Evolutionary conservation across 2,113 vertebrate genomes (phyloP), one percentile per base, ranked within the genome.

Genomic region (Albula glossodonta): DNA sequence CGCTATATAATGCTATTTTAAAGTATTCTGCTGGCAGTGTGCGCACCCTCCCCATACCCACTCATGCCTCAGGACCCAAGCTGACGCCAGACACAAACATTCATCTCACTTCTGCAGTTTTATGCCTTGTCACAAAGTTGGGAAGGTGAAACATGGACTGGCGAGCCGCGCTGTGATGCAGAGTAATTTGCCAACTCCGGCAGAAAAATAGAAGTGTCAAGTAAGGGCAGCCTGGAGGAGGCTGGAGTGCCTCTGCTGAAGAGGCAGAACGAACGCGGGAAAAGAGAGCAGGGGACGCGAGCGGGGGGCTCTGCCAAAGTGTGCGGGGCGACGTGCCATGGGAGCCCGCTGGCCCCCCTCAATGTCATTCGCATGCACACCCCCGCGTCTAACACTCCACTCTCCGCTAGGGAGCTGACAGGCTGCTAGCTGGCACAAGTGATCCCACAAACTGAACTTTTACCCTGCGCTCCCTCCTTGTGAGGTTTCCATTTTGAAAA

Each of bases 101-200:
- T 89, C 53, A 88, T 90, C 89, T 91, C 80, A 74, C 89, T 88
- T 85, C 82, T 80, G 83, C 83, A 19, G 83, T 74, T 48, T 81
- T 66, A 80, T 85, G 84, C 83, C 81, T 63, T 50, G 53, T 83
- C 83, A 77, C 57, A 51, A 80, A 82, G 83, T 86, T 53, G 10
- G 85, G 84, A 86, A 84, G 74, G 88, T 88, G 85, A 90, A 88
- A 86, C 84, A 83, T 83, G 82, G 48, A 70, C 31, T 49, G 60
- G 82, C 22, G 51, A 22, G 82, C 81, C 51, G 63, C 2, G 82
- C 84, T 51, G 81, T 79, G 79, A 53, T 66, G 84, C 82, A 13
- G 57, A 85, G 87, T 85, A 88, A 90, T 91, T 84, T 89, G 85
- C 87, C 84, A 89, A 60, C 88, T 85, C 60, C 22, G 85, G 87